These are phyloP conservation scores for Doris montereyensis DNA, from an alignment of 2,888 invertebrate species.

Conservation along the genomic window DNA sequence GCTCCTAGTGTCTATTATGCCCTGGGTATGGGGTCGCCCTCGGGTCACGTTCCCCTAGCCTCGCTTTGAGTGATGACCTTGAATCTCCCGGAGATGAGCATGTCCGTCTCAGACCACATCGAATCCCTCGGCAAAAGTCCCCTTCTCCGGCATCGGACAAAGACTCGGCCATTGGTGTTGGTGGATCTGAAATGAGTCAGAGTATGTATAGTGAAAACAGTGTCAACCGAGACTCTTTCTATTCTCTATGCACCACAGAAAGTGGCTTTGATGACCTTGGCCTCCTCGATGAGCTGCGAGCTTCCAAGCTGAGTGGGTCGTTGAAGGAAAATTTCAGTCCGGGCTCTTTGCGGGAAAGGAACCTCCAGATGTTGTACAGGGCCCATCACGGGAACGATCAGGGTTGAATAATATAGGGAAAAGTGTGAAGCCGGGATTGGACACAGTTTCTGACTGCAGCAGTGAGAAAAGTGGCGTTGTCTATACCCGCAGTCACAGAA, in stretches of 20 bases:
- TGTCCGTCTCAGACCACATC: slow-evolving; percentile 30
- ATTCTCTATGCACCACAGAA: slow-evolving; percentile 48
- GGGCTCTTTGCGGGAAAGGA: slow-evolving; percentile 58
- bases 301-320: slow-evolving; percentile 49
- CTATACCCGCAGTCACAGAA: slow-evolving; percentile 27
- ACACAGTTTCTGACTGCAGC: slow-evolving; percentile 38
- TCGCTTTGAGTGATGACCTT: slow-evolving; percentile 9
- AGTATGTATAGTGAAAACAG: slow-evolving; percentile 43
- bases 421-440: slow-evolving; percentile 29
- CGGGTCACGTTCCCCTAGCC: slow-evolving; percentile 37
- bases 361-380: slow-evolving; percentile 31
- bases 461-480: slow-evolving; percentile 37
- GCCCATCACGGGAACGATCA: slow-evolving; percentile 37
- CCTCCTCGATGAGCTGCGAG: slow-evolving; percentile 40
- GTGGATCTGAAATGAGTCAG: slow-evolving; percentile 35
- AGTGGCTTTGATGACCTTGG: slow-evolving; percentile 49
- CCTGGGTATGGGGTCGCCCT: slow-evolving; percentile 47
- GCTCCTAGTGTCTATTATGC: slow-evolving; percentile 45
- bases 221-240: slow-evolving; percentile 47
- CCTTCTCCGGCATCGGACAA: slow-evolving; percentile 44
- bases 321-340: slow-evolving; percentile 64
- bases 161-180: slow-evolving; percentile 44
- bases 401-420: slow-evolving; percentile 30
- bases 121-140: slow-evolving; percentile 22
- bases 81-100: background rate